Conservation (phyloP, 2,113 vertebrate genomes). For the Apeltes quadracus region DNA sequence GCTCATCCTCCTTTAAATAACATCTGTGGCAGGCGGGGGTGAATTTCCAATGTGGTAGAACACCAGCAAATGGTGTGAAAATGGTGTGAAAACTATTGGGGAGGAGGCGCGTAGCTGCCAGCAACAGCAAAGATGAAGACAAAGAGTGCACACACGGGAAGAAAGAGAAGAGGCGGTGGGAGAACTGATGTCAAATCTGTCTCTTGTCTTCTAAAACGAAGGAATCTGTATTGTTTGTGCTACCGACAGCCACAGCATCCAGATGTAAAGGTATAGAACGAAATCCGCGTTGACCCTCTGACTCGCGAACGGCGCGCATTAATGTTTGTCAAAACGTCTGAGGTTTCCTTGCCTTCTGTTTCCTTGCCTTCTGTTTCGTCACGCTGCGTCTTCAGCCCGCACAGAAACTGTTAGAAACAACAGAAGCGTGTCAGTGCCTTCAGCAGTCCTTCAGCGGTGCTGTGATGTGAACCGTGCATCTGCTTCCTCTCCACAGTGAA, state of each 20-base stretch:
- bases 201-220: not conserved
- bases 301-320: not conserved
- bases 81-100: not conserved
- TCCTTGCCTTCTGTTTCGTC: not conserved
- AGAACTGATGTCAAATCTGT: not conserved
- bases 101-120: not conserved
- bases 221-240: not conserved
- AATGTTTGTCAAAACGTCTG: not conserved
- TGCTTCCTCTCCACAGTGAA: slow-evolving; percentile 83
- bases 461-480: slow-evolving; percentile 10
- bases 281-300: not conserved
- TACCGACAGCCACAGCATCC: not conserved
- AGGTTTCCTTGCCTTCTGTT: not conserved
- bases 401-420: not conserved
- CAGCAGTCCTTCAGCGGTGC: not conserved
- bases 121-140: not conserved
- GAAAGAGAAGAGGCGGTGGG: not conserved
- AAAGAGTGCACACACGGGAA: not conserved
- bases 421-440: not conserved
- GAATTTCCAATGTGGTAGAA: slow-evolving; percentile 7
- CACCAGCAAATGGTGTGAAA: not conserved
- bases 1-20: slow-evolving; percentile 44
- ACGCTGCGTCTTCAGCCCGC: not conserved
- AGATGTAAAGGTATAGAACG: slow-evolving; percentile 1
- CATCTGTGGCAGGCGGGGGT: not conserved